Evolutionary conservation across 2,888 invertebrate genomes (phyloP).

Genomic region (Ichneumoninae sp.): DNA sequence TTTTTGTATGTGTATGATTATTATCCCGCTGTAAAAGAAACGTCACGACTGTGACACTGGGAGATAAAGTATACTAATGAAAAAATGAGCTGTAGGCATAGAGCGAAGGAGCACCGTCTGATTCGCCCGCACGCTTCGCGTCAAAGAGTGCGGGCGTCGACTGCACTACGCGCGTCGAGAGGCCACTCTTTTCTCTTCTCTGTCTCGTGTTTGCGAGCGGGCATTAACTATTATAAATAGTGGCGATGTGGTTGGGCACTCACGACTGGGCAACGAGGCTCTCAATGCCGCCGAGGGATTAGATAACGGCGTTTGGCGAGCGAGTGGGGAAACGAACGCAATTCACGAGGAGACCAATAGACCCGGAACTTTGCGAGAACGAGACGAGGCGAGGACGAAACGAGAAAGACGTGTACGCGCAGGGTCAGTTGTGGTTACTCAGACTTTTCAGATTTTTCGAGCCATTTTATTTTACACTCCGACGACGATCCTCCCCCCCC

Average conservation of each 20-base stretch:
- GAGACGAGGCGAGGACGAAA: conserved; percentile 50
- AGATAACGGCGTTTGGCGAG: conserved; percentile 29
- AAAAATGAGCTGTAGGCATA: not conserved
- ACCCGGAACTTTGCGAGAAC: conserved; percentile 54
- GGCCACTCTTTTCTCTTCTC: not conserved
- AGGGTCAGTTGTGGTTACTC: not conserved
- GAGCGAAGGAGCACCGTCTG: not conserved
- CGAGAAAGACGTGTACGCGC: conserved; percentile 15
- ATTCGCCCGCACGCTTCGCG: not conserved
- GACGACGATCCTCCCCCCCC: not conserved
- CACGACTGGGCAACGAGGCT: conserved; percentile 30
- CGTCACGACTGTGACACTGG: conserved; percentile 21
- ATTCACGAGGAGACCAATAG: not conserved
- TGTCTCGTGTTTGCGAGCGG: not conserved
- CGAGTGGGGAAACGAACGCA: conserved; percentile 11
- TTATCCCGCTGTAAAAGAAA: not conserved
- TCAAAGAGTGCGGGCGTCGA: conserved; percentile 6
- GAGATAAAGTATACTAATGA: not conserved
- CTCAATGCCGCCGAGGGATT: not conserved
- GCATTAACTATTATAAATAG: conserved; percentile 56
- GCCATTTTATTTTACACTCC: not conserved
- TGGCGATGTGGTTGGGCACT: conserved; percentile 40
- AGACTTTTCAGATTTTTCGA: not conserved
- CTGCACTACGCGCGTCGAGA: conserved; percentile 5
- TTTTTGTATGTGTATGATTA: not conserved